phyloP scores from a whole-genome alignment of 2,113 vertebrate species.

The Triplophysa rosa region DNA sequence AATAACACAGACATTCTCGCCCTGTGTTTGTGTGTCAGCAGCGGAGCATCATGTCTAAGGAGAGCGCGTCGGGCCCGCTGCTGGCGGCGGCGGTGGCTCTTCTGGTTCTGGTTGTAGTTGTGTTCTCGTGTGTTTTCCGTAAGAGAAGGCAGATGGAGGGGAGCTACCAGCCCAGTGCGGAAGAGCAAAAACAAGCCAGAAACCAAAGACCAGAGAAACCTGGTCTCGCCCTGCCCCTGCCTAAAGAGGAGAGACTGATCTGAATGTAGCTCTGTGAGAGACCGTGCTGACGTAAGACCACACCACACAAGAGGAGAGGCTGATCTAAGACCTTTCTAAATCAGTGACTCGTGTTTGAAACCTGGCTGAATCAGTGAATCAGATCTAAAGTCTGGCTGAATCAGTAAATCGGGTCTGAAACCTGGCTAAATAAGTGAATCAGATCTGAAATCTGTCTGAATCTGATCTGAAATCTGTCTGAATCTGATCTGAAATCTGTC shows the following conservation, averaged over 20 bases:
- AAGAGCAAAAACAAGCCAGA: conserved; percentile 79
- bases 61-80: conserved; percentile 40
- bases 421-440: too few species aligned
- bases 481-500: neutral
- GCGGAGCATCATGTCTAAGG: conserved; percentile 32
- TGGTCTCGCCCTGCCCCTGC: conserved; percentile 77
- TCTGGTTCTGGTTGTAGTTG: conserved; percentile 64
- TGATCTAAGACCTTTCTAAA: too few species aligned
- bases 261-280: conserved; percentile 56
- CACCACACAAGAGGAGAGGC: neutral
- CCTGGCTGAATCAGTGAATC: too few species aligned
- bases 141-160: conserved; percentile 82
- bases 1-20: neutral
- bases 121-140: conserved; percentile 74
- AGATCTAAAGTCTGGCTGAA: too few species aligned
- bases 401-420: too few species aligned
- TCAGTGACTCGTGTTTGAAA: too few species aligned
- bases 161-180: conserved; percentile 81
- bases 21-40: conserved; percentile 9
- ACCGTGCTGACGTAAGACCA: neutral
- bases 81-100: conserved; percentile 41
- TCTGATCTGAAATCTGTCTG: neutral
- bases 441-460: too few species aligned
- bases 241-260: conserved; percentile 87
- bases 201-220: conserved; percentile 67